phyloP scores from a whole-genome alignment of 1,140 invertebrate species.

The Bathynomus jamesi region DNA sequence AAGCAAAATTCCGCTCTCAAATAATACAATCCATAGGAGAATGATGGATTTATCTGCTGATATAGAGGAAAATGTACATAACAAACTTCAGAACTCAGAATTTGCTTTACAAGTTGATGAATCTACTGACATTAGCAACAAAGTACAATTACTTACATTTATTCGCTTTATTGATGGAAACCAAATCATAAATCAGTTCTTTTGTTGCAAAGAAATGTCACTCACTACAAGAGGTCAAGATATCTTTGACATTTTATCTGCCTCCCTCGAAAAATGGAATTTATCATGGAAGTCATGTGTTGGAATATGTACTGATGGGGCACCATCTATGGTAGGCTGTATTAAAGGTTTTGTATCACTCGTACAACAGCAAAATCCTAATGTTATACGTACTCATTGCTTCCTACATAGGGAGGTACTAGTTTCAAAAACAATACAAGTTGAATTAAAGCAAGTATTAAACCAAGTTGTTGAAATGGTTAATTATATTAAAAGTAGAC shows the following conservation, averaged over 20 bases:
- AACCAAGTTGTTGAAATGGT: slow-evolving; percentile 12
- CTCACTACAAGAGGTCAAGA: slow-evolving; percentile 6
- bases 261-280: no score
- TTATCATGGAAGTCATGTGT: no score
- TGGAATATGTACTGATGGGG: no score
- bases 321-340: no score
- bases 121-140: slow-evolving; percentile 18
- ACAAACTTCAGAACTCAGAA: slow-evolving; percentile 9
- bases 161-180: slow-evolving; percentile 20
- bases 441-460: slow-evolving; percentile 1
- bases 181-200: slow-evolving; percentile 22
- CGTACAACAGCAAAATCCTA: not conserved
- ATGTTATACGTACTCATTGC: slow-evolving; percentile 3
- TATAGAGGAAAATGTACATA: slow-evolving; percentile 11
- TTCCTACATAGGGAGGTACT: slow-evolving; percentile 19
- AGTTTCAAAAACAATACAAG: slow-evolving; percentile 1
- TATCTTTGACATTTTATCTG: slow-evolving; percentile 5
- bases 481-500: slow-evolving; percentile 13
- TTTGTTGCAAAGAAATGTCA: slow-evolving; percentile 14
- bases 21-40: slow-evolving; percentile 18
- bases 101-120: slow-evolving; percentile 30
- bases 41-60: slow-evolving; percentile 12
- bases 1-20: not conserved
- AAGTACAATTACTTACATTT: slow-evolving; percentile 20
- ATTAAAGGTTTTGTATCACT: no score